Conservation (phyloP, 2,113 vertebrate species). For the Erythrocercus mccallii region DNA sequence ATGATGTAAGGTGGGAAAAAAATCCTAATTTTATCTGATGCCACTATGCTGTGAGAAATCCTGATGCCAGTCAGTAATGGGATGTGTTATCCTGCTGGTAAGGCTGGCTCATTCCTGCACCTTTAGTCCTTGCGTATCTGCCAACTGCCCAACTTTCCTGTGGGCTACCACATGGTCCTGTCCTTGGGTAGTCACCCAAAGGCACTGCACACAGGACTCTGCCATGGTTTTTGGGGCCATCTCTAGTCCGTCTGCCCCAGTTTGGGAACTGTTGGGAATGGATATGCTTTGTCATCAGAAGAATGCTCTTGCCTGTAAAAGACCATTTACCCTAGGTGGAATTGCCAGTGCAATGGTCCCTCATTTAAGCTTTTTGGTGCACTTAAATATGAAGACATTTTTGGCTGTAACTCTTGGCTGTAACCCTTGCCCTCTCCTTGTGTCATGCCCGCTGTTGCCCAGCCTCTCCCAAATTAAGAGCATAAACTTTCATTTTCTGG, state of each 20-base stretch:
- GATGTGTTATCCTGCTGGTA: background rate
- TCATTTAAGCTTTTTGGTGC: background rate
- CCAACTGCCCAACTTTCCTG: background rate
- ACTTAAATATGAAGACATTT: background rate
- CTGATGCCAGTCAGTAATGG: background rate
- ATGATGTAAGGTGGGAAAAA: background rate
- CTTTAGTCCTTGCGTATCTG: background rate
- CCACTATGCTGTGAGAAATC: background rate
- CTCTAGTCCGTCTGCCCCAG: background rate
- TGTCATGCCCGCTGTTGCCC: background rate
- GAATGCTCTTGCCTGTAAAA: background rate
- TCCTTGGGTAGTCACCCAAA: background rate
- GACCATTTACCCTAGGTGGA: background rate
- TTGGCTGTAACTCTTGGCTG: background rate
- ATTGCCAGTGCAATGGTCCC: background rate
- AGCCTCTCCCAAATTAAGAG: background rate
- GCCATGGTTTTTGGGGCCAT: background rate
- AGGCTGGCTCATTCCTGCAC: background rate
- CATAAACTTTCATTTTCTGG: background rate
- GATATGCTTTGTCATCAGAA: background rate
- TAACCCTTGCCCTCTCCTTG: background rate
- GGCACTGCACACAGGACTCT: background rate
- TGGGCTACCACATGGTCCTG: background rate
- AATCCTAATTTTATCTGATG: background rate
- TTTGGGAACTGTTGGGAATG: background rate